Evolutionary conservation across 2,797 vertebrate species (phyloP).

Genomic region (Bradypodion pumilum): DNA sequence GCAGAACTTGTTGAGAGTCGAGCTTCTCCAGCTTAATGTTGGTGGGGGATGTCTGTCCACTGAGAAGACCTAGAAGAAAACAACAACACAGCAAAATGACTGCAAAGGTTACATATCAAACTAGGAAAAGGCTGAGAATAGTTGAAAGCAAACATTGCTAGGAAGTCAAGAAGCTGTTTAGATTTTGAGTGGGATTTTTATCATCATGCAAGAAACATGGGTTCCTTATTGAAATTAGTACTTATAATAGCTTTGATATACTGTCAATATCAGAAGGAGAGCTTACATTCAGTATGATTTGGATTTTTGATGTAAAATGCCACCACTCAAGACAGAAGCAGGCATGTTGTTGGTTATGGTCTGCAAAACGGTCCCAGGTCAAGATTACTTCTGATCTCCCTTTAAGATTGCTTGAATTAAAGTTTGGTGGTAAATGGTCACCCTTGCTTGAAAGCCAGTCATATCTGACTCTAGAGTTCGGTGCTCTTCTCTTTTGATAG

Average conservation of each 20-base stretch:
- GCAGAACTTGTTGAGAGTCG: conserved; percentile 90
- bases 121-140: neutral
- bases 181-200: neutral
- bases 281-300: too few relatives aligned
- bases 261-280: neutral
- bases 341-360: neutral
- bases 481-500: too few relatives aligned
- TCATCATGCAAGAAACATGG: neutral
- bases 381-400: neutral
- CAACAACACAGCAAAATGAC: neutral
- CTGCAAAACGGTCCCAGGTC: neutral
- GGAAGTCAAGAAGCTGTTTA: too few relatives aligned
- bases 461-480: too few relatives aligned
- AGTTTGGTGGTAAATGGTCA: too few relatives aligned
- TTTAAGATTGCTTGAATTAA: neutral
- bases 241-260: neutral
- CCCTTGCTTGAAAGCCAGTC: too few relatives aligned
- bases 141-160: too few relatives aligned
- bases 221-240: neutral
- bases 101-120: neutral
- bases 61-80: conserved; percentile 84
- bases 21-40: conserved; percentile 89
- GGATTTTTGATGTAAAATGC: too few relatives aligned
- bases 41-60: conserved; percentile 91
- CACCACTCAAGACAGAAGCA: neutral